Conservation (phyloP, 1,140 invertebrate genomes). For the Leptinotarsa undecemlineata region DNA sequence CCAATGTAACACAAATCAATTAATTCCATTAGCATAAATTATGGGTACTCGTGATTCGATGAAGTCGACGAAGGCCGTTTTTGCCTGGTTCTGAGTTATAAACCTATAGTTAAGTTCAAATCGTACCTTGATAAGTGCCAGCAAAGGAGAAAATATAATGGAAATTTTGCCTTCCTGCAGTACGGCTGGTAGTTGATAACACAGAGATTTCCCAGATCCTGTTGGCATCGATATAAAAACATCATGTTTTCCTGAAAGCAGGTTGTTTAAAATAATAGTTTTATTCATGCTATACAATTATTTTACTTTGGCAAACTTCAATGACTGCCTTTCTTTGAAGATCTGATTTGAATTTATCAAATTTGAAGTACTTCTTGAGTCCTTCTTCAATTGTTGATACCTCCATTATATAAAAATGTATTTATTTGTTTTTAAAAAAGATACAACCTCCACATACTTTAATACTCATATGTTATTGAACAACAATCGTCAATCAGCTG, state of each 20-base stretch:
- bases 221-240: constrained; percentile 89
- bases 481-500: too few species aligned
- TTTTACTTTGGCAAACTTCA: constrained; percentile 49
- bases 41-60: too few species aligned
- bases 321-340: constrained; percentile 48
- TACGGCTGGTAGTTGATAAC: constrained; percentile 90
- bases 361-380: constrained; percentile 50
- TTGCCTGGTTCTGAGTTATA: constrained; percentile 44
- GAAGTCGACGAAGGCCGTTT: too few species aligned
- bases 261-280: not conserved
- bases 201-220: constrained; percentile 94
- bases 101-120: too few species aligned
- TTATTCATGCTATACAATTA: not conserved
- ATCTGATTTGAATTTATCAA: constrained; percentile 50
- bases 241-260: constrained; percentile 67
- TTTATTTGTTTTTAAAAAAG: too few species aligned
- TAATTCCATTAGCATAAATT: too few species aligned
- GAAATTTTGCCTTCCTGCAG: constrained; percentile 72
- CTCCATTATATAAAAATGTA: not conserved
- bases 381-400: constrained; percentile 17
- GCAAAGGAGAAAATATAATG: constrained; percentile 88
- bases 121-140: constrained; percentile 78
- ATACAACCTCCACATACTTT: too few species aligned
- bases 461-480: too few species aligned
- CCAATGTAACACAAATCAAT: too few species aligned